phyloP scores from a whole-genome alignment of 2,888 invertebrate species.

The Pyrocoelia pectoralis region DNA sequence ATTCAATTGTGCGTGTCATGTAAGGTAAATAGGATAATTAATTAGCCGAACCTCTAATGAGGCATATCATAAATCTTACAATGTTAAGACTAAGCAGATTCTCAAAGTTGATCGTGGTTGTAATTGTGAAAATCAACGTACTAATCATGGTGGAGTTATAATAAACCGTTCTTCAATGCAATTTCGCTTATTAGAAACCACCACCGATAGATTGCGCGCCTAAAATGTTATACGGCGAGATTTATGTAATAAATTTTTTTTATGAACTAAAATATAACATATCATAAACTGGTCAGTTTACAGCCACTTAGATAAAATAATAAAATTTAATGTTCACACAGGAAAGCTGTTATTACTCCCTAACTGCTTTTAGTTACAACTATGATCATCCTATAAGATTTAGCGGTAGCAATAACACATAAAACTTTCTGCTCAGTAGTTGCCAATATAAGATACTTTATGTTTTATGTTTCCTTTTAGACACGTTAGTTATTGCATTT shows the following conservation, averaged over 20 bases:
- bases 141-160: no score
- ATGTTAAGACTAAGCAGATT: no score
- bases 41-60: no score
- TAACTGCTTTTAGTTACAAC: conserved; percentile 21
- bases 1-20: no score
- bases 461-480: neutral
- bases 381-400: conserved; percentile 11
- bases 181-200: no score
- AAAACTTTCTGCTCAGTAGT: conserved; percentile 4
- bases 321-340: conserved; percentile 25
- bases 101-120: no score
- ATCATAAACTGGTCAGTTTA: conserved; percentile 21
- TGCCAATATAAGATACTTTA: conserved; percentile 6
- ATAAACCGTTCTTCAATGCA: no score
- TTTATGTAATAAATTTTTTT: neutral
- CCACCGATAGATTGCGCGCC: no score
- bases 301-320: conserved; percentile 21
- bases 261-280: conserved; percentile 3
- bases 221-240: neutral
- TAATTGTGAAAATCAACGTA: no score
- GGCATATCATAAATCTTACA: no score
- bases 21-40: no score
- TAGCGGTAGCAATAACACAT: conserved; percentile 5
- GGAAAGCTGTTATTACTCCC: conserved; percentile 24
- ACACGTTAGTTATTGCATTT: neutral